These are phyloP conservation scores for Oryzias celebensis DNA, from an alignment of 2,113 vertebrate genomes.

Conservation along the genomic window DNA sequence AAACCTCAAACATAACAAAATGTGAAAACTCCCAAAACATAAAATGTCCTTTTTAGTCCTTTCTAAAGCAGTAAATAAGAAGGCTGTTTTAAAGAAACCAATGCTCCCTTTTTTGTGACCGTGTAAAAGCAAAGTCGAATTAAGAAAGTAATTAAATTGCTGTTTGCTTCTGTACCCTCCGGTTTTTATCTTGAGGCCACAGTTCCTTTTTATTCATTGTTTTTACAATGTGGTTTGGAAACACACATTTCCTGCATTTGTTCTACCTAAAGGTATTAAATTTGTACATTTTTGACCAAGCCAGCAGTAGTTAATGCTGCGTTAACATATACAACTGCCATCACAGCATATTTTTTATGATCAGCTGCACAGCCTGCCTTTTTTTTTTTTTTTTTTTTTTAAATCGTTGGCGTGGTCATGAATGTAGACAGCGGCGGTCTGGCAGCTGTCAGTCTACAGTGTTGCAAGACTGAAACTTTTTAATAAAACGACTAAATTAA, in stretches of 20 bases:
- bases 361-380: no score
- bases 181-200: slow-evolving; percentile 17
- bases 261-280: neutral
- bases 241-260: neutral
- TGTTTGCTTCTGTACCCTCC: neutral
- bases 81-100: neutral
- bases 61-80: slow-evolving; percentile 2
- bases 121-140: neutral
- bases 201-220: slow-evolving; percentile 11
- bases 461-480: no score
- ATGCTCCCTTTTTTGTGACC: neutral
- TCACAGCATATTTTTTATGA: no score
- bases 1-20: neutral
- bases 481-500: no score
- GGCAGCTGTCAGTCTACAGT: neutral
- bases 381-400: no score
- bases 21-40: neutral
- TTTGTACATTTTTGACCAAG: no score
- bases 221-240: slow-evolving; percentile 1
- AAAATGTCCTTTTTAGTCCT: neutral
- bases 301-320: no score
- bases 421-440: no score
- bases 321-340: no score
- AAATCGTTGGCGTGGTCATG: no score
- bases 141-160: slow-evolving; percentile 1